Conservation (phyloP, 2,797 vertebrate species). For the Macrochelys suwanniensis region DNA sequence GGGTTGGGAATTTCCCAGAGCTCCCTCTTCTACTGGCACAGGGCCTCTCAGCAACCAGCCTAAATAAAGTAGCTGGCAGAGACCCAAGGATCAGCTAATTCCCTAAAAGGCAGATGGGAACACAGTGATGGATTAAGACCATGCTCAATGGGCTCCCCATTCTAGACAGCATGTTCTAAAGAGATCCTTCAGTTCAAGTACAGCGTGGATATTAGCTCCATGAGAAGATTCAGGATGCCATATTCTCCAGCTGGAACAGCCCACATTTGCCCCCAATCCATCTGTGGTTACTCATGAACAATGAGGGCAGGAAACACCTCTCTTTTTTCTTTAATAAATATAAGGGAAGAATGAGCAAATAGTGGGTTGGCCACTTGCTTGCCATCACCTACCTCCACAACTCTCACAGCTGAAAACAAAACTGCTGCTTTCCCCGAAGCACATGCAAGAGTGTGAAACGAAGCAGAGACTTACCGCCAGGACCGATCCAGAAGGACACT, state of each 20-base stretch:
- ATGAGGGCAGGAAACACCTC: not conserved
- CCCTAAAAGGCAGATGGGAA: not conserved
- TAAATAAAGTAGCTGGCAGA: not conserved
- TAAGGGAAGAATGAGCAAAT: not conserved
- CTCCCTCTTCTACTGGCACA: not conserved
- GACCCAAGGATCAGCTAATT: not conserved
- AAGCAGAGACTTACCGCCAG: slow-evolving; percentile 73
- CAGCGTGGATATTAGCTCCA: not conserved
- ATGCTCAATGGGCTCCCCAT: not conserved
- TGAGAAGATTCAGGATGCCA: not conserved
- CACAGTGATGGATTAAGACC: not conserved
- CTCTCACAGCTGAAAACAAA: not conserved
- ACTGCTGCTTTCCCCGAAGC: not conserved
- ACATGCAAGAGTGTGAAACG: not conserved
- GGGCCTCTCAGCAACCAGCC: not conserved
- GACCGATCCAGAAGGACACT: slow-evolving; percentile 74
- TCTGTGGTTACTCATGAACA: not conserved
- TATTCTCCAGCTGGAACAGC: not conserved
- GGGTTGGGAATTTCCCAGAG: not conserved
- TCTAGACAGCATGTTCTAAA: not conserved
- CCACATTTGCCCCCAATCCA: not conserved
- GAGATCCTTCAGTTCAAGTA: not conserved
- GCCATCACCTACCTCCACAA: not conserved
- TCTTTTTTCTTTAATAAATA: not conserved
- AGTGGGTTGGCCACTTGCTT: not conserved